phyloP scores from a whole-genome alignment of 2,888 invertebrate genomes.

The Apamea epomidion region DNA sequence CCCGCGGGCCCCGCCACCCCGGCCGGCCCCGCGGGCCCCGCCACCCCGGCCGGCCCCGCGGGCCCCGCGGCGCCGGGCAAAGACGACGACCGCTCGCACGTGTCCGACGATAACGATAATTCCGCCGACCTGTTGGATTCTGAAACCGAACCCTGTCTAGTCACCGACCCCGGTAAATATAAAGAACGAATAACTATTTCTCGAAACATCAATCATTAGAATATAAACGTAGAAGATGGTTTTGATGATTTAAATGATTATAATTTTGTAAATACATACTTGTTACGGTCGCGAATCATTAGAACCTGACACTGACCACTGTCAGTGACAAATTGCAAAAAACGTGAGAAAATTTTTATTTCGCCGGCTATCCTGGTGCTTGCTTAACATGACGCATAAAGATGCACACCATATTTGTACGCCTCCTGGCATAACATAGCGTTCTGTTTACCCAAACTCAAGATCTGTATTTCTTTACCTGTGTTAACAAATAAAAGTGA shows the following conservation, averaged over 20 bases:
- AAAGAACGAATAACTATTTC: background rate
- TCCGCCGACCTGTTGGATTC: slow-evolving; percentile 95
- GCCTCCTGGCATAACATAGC: too few species aligned
- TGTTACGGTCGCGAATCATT: too few species aligned
- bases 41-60: slow-evolving; percentile 59
- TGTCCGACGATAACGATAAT: slow-evolving; percentile 92
- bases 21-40: slow-evolving; percentile 53
- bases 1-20: slow-evolving; percentile 37
- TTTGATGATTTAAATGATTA: background rate
- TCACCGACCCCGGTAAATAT: slow-evolving; percentile 93
- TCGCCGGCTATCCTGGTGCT: too few species aligned
- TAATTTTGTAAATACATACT: background rate
- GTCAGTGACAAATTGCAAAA: too few species aligned
- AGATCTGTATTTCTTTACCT: too few species aligned
- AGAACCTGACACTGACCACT: too few species aligned
- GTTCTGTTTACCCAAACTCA: too few species aligned
- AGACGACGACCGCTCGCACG: slow-evolving; percentile 83
- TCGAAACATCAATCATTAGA: background rate
- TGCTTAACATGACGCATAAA: too few species aligned
- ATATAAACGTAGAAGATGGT: background rate
- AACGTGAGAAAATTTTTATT: too few species aligned
- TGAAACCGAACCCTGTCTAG: slow-evolving; percentile 95
- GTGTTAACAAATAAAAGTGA: too few species aligned
- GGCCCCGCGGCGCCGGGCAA: slow-evolving; percentile 48
- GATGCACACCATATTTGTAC: too few species aligned